These are phyloP conservation scores for Corvus cornix DNA, from an alignment of 2,113 vertebrate genomes.

Conservation along the genomic window DNA sequence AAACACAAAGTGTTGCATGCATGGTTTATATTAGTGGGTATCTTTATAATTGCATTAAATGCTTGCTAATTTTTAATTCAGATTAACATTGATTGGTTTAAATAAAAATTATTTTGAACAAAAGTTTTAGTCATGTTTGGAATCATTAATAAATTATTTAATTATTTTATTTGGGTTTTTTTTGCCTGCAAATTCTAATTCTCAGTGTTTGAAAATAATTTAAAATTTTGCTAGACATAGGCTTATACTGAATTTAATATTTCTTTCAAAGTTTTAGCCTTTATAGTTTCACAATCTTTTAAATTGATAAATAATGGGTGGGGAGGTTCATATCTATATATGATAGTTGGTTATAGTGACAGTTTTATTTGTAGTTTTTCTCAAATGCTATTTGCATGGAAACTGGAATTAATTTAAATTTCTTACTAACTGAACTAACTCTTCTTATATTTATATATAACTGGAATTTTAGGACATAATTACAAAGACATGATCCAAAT, in stretches of 20 bases:
- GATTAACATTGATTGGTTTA: neutral
- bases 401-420: neutral
- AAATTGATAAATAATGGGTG: neutral
- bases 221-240: neutral
- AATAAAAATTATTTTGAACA: neutral
- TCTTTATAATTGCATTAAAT: neutral
- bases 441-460: neutral
- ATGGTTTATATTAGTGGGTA: neutral
- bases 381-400: neutral
- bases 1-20: neutral
- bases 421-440: neutral
- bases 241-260: neutral
- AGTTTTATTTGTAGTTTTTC: neutral
- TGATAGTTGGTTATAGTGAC: neutral
- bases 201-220: neutral
- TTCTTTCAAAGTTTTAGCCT: neutral
- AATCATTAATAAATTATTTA: neutral
- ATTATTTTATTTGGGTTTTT: accelerated
- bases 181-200: neutral
- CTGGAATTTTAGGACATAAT: neutral
- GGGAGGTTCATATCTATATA: neutral
- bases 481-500: neutral
- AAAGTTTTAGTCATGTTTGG: neutral
- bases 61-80: neutral
- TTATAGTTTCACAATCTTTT: neutral